Evolutionary conservation across 2,888 invertebrate species (phyloP).

Genomic region (Brachyopa scutellaris): DNA sequence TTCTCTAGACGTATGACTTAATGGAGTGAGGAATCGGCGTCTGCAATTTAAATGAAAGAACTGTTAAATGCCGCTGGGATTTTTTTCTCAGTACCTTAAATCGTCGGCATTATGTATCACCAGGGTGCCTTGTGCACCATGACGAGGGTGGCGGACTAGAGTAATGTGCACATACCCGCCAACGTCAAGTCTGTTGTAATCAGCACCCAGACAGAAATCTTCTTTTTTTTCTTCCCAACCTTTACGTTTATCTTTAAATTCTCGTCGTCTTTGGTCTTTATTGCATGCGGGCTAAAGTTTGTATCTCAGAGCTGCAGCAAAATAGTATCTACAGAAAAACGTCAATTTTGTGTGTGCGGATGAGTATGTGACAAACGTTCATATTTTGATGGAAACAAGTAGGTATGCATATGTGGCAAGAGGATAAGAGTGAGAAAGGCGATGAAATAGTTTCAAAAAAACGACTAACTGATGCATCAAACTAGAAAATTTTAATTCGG

Average conservation of each 20-base stretch:
- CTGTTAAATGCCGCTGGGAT: slow-evolving; percentile 36
- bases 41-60: slow-evolving; percentile 56
- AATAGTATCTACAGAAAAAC: slow-evolving; percentile 20
- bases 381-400: slow-evolving; percentile 14
- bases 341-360: neutral
- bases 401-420: neutral
- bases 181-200: slow-evolving; percentile 47
- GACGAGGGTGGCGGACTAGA: slow-evolving; percentile 25
- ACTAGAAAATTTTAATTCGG: slow-evolving; percentile 63
- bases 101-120: slow-evolving; percentile 7
- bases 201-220: slow-evolving; percentile 36
- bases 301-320: neutral
- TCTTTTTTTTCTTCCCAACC: neutral
- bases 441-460: slow-evolving; percentile 10
- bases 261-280: neutral
- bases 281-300: slow-evolving; percentile 2
- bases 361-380: slow-evolving; percentile 47
- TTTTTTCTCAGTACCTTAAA: neutral
- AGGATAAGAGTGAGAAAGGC: neutral
- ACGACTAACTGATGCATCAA: slow-evolving; percentile 41
- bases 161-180: slow-evolving; percentile 52
- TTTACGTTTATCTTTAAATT: slow-evolving; percentile 17
- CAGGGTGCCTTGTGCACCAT: slow-evolving; percentile 43
- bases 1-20: slow-evolving; percentile 16
- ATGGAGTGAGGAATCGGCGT: slow-evolving; percentile 18